phyloP scores from a whole-genome alignment of 1,140 invertebrate genomes.

The Meloidogyne floridensis region DNA sequence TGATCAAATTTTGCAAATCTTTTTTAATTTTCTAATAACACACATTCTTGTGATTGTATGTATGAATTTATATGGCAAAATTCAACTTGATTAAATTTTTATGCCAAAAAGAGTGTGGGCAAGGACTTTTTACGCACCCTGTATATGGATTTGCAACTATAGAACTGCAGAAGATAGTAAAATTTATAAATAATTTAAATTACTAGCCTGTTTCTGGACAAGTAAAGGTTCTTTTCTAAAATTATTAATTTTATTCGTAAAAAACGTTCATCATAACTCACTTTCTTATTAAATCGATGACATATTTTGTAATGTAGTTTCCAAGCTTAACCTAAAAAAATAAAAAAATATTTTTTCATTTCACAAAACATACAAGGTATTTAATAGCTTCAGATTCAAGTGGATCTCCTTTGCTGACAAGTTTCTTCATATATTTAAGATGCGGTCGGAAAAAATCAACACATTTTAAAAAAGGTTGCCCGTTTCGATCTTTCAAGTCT shows the following conservation, averaged over 20 bases:
- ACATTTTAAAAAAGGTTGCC: slow-evolving; percentile 49
- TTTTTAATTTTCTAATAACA: too few species aligned
- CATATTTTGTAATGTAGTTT: slow-evolving; percentile 43
- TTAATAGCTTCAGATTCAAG: slow-evolving; percentile 32
- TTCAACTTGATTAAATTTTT: too few species aligned
- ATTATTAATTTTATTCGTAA: slow-evolving; percentile 19
- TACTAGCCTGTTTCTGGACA: slow-evolving; percentile 32
- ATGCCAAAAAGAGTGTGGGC: too few species aligned
- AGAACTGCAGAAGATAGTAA: not conserved
- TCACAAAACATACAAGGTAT: slow-evolving; percentile 30
- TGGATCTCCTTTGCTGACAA: slow-evolving; percentile 36
- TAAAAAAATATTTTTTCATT: too few species aligned
- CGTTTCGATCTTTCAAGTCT: slow-evolving; percentile 44
- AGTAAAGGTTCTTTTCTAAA: slow-evolving; percentile 42
- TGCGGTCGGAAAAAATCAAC: slow-evolving; percentile 57
- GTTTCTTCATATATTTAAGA: slow-evolving; percentile 55
- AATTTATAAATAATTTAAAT: not conserved
- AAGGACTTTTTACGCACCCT: too few species aligned
- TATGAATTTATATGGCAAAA: too few species aligned
- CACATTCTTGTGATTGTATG: too few species aligned
- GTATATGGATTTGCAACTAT: too few species aligned
- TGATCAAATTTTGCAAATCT: too few species aligned
- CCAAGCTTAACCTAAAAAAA: slow-evolving; percentile 43
- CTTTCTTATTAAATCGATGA: slow-evolving; percentile 37
- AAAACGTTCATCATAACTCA: not conserved